phyloP scores from a whole-genome alignment of 1,140 invertebrate species.

The Parasteatoda tepidariorum region DNA sequence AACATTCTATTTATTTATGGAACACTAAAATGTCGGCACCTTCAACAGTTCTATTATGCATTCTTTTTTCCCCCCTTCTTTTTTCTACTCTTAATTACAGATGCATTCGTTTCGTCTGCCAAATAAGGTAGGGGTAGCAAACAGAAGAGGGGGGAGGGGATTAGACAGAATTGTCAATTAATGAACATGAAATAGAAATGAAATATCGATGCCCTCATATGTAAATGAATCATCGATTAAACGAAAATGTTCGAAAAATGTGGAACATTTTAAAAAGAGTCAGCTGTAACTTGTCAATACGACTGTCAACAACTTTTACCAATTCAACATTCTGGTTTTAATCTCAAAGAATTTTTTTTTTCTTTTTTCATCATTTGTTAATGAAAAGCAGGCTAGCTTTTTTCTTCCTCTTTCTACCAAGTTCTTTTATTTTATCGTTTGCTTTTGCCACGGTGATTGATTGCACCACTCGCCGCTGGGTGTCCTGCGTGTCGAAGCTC shows the following conservation, averaged over 20 bases:
- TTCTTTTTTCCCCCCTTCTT: background rate
- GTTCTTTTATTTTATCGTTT: background rate
- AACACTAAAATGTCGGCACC: background rate
- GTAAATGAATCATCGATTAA: background rate
- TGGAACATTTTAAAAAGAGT: background rate
- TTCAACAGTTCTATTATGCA: background rate
- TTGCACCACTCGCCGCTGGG: background rate
- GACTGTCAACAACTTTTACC: background rate
- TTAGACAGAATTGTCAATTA: background rate
- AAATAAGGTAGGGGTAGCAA: background rate
- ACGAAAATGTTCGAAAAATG: background rate
- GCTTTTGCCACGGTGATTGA: background rate
- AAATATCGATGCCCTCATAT: background rate
- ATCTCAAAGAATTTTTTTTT: no score
- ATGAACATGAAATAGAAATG: background rate
- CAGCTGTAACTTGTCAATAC: background rate
- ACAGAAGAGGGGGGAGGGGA: background rate
- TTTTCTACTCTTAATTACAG: no score
- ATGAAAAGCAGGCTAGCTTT: no score
- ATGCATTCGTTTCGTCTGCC: background rate
- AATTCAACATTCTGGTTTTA: background rate
- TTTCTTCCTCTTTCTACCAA: no score
- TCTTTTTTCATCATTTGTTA: no score
- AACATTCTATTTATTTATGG: no score
- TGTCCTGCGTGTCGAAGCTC: background rate